These are phyloP conservation scores for Diglossa brunneiventris DNA, from an alignment of 2,113 vertebrate species.

Conservation along the genomic window DNA sequence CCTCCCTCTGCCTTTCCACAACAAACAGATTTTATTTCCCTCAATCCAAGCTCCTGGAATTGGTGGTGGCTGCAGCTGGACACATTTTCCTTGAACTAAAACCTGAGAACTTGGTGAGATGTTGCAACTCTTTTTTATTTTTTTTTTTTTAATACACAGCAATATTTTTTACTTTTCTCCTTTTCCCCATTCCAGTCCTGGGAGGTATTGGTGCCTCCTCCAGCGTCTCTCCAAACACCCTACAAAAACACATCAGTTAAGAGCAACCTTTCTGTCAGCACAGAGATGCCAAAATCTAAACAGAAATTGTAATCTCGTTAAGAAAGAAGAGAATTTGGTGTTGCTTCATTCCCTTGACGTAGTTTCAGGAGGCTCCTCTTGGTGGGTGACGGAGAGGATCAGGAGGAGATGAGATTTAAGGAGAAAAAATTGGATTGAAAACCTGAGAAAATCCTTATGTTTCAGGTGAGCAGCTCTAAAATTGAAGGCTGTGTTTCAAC, in stretches of 20 bases:
- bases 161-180: not conserved
- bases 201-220: constrained; percentile 16
- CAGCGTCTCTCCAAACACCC: not conserved
- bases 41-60: not conserved
- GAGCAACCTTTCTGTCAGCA: not conserved
- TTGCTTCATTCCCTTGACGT: not conserved
- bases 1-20: not conserved
- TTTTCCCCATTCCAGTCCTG: constrained; percentile 33
- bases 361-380: fast-evolving
- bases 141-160: not conserved
- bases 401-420: not conserved
- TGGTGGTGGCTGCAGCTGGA: not conserved
- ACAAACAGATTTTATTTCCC: not conserved
- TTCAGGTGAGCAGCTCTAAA: not conserved
- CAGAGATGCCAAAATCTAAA: constrained; percentile 9
- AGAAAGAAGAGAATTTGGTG: not conserved
- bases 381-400: fast-evolving
- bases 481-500: not conserved
- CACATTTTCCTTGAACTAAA: not conserved
- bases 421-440: not conserved
- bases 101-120: not conserved
- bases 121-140: not conserved
- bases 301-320: not conserved
- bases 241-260: not conserved
- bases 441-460: not conserved